Conservation (phyloP, 2,888 invertebrate species). For the Resseliella maxima region DNA sequence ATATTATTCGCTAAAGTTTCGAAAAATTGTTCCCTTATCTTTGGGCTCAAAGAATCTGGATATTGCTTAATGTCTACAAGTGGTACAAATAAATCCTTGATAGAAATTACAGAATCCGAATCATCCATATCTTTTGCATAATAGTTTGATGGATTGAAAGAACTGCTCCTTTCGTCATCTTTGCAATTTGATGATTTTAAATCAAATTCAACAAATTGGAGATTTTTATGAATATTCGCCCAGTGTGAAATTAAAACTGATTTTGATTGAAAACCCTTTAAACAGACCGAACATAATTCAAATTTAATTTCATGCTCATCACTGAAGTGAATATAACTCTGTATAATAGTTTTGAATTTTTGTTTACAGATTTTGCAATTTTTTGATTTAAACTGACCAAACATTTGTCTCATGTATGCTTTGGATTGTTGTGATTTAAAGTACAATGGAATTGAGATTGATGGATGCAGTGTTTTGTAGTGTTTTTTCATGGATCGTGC, state of each 20-base stretch:
- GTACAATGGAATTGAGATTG: neutral
- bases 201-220: neutral
- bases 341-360: neutral
- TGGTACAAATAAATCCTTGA: neutral
- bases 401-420: neutral
- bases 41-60: neutral
- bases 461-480: neutral
- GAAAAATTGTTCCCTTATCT: neutral
- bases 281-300: neutral
- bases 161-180: too few species aligned
- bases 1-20: too few species aligned
- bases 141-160: too few species aligned
- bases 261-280: neutral
- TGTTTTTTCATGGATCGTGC: neutral
- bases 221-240: neutral
- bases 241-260: neutral
- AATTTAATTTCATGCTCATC: neutral
- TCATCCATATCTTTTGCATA: too few species aligned
- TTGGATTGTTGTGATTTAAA: neutral
- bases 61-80: neutral
- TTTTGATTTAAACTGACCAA: neutral
- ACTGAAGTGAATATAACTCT: neutral
- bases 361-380: neutral
- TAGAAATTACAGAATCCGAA: too few species aligned
- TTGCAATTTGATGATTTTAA: neutral